phyloP scores from a whole-genome alignment of 2,888 invertebrate species.

The Coecobrya sp. region DNA sequence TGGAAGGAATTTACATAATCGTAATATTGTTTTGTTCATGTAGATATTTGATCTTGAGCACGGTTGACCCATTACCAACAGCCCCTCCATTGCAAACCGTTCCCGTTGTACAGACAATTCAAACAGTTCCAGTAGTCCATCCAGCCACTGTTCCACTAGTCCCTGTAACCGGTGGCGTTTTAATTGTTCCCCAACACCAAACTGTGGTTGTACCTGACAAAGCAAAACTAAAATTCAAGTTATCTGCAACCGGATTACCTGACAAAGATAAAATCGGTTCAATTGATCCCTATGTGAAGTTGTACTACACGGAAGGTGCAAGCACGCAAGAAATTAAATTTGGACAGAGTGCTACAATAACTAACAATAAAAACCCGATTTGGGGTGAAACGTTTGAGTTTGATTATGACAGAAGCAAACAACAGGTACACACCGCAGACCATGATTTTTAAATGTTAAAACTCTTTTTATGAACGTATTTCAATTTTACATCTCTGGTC shows the following conservation, averaged over 20 bases:
- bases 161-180: slow-evolving; percentile 63
- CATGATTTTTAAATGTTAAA: too few relatives aligned
- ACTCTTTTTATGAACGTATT: background rate
- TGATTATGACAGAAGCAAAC: slow-evolving; percentile 78
- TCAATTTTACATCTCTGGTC: background rate
- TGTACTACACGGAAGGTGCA: slow-evolving; percentile 79
- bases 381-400: slow-evolving; percentile 82
- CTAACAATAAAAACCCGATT: slow-evolving; percentile 79
- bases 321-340: slow-evolving; percentile 78
- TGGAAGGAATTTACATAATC: too few relatives aligned
- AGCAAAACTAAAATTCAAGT: slow-evolving; percentile 75
- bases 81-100: slow-evolving; percentile 33
- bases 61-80: slow-evolving; percentile 77
- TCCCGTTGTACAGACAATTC: slow-evolving; percentile 49
- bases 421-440: slow-evolving; percentile 78
- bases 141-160: slow-evolving; percentile 45
- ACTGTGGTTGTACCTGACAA: slow-evolving; percentile 63
- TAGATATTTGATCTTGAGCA: slow-evolving; percentile 81
- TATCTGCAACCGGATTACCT: slow-evolving; percentile 81
- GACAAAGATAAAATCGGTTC: slow-evolving; percentile 81
- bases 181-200: slow-evolving; percentile 63
- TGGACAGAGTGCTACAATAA: slow-evolving; percentile 55
- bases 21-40: too few relatives aligned
- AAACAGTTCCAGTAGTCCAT: slow-evolving; percentile 43
- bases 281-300: slow-evolving; percentile 79